phyloP scores from a whole-genome alignment of 2,113 vertebrate species.

The Podocnemis expansa region DNA sequence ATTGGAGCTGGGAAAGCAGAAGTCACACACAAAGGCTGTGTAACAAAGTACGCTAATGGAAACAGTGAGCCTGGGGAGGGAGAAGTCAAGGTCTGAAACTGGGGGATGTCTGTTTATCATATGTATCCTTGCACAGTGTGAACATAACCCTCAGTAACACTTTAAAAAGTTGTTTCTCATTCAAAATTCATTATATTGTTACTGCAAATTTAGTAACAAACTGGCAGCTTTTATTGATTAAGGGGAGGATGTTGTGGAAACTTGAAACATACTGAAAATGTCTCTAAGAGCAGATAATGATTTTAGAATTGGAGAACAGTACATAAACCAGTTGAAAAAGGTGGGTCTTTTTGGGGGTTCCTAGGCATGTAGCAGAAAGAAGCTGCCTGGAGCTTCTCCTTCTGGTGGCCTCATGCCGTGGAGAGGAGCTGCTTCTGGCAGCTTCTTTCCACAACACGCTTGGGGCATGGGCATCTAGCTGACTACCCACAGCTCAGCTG shows the following conservation, averaged over 20 bases:
- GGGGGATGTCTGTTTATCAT: constrained; percentile 51
- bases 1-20: neutral
- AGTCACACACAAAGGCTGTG: neutral
- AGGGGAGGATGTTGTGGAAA: constrained; percentile 75
- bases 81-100: constrained; percentile 48
- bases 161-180: constrained; percentile 84
- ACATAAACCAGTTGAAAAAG: constrained; percentile 42
- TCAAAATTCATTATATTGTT: constrained; percentile 83
- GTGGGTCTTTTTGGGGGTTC: too few relatives aligned
- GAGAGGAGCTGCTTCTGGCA: too few relatives aligned
- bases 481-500: too few relatives aligned
- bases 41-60: constrained; percentile 1
- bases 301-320: constrained; percentile 17
- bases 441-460: too few relatives aligned
- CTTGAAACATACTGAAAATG: constrained; percentile 65
- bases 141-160: constrained; percentile 75
- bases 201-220: constrained; percentile 80
- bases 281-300: constrained; percentile 61
- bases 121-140: constrained; percentile 59
- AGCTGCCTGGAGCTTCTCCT: too few relatives aligned
- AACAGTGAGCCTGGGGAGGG: neutral
- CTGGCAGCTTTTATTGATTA: constrained; percentile 77
- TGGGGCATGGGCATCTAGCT: too few relatives aligned
- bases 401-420: too few relatives aligned
- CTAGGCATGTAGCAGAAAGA: too few relatives aligned